A percentile compares a stretch with the other conserved stretches of the same genome.
Evolutionary conservation across 2,113 vertebrate species (phyloP).

Genomic region (Micromys minutus): DNA sequence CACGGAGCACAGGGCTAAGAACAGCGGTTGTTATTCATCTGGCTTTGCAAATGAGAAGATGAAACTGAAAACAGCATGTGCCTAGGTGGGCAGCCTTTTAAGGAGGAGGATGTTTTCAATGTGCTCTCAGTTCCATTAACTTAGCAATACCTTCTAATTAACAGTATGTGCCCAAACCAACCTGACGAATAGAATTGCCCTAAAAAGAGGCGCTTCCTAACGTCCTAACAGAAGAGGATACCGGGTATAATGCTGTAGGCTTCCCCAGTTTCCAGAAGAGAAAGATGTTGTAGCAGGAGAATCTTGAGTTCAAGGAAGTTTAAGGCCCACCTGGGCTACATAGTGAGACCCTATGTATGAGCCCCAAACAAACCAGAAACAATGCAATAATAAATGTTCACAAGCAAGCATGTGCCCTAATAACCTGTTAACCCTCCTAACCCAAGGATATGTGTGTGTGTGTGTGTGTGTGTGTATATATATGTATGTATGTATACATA

Average conservation of each 20-base stretch:
- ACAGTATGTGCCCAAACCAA: not conserved
- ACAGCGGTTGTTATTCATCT: slow-evolving; percentile 83
- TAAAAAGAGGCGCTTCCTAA: not conserved
- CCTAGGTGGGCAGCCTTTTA: slow-evolving; percentile 78
- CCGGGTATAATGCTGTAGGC: not conserved
- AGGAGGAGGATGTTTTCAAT: slow-evolving; percentile 8
- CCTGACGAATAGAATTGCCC: slow-evolving; percentile 25
- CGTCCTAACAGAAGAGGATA: not conserved
- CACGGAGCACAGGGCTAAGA: slow-evolving; percentile 67
- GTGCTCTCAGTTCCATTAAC: not conserved
- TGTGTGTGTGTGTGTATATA: too few relatives aligned
- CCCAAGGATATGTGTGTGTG: too few relatives aligned
- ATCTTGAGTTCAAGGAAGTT: not conserved
- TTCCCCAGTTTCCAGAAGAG: not conserved
- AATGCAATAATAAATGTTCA: not conserved
- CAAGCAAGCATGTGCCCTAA: not conserved
- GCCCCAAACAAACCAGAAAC: not conserved
- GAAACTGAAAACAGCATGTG: slow-evolving; percentile 83
- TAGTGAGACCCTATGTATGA: not conserved
- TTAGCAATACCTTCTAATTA: slow-evolving; percentile 44
- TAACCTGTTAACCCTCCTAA: not conserved
- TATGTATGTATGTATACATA: slow-evolving; percentile 36
- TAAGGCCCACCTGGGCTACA: not conserved
- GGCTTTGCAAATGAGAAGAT: slow-evolving; percentile 74
- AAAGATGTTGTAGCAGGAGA: not conserved